These are phyloP conservation scores for Otolemur crassicaudatus DNA, from an alignment of 2,797 vertebrate genomes.

Conservation along the genomic window DNA sequence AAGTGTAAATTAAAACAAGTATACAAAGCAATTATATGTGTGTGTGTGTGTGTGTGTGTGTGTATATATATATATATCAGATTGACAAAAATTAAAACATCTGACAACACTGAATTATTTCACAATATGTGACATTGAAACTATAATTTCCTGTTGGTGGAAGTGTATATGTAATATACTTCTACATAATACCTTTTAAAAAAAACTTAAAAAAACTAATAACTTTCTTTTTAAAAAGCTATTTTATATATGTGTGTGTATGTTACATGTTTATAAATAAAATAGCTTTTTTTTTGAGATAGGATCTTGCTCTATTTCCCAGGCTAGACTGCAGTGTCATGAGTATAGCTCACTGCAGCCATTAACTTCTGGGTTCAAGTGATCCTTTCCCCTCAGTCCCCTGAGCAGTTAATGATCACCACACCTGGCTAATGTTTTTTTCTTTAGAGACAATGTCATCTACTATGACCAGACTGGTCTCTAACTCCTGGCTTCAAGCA, in stretches of 20 bases:
- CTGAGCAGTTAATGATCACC: background rate
- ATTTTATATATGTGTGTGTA: too few relatives aligned
- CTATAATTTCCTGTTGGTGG: background rate
- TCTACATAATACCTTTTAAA: too few relatives aligned
- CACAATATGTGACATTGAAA: background rate
- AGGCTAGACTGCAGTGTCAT: background rate
- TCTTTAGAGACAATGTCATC: background rate
- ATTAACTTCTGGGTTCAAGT: background rate
- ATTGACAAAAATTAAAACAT: background rate
- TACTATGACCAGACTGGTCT: background rate
- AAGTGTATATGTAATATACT: background rate
- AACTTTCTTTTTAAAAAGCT: too few relatives aligned
- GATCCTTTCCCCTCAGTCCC: background rate
- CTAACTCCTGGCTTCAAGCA: background rate
- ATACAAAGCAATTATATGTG: background rate
- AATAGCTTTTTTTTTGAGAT: background rate
- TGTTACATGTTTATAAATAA: background rate
- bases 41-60: background rate
- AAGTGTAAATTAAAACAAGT: background rate
- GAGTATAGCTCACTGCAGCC: background rate
- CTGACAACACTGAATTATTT: slow-evolving; percentile 15
- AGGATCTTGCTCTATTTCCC: background rate
- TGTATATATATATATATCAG: background rate
- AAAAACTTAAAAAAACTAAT: too few relatives aligned
- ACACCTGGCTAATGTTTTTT: background rate